phyloP scores from a whole-genome alignment of 2,888 invertebrate genomes.

The Cataglyphis albicans region DNA sequence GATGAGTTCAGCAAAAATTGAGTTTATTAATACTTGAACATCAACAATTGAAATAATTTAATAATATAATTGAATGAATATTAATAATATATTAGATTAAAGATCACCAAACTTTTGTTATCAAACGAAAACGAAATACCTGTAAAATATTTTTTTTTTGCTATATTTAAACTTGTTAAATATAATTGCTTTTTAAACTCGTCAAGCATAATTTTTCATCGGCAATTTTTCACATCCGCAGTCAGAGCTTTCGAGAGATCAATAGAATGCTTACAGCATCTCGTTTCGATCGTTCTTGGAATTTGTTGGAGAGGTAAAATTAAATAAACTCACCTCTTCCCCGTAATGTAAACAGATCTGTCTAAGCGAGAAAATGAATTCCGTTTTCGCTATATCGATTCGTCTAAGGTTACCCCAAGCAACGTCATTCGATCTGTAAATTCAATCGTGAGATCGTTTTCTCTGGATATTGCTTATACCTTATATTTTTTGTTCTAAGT shows the following conservation, averaged over 20 bases:
- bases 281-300: slow-evolving; percentile 43
- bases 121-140: not conserved
- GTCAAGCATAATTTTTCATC: slow-evolving; percentile 5
- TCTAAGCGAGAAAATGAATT: slow-evolving; percentile 57
- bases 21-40: not conserved
- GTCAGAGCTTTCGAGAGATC: not conserved
- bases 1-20: not conserved
- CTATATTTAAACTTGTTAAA: not conserved
- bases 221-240: not conserved
- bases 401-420: slow-evolving; percentile 24
- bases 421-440: slow-evolving; percentile 30
- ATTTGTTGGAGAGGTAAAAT: slow-evolving; percentile 44
- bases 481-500: not conserved
- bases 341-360: slow-evolving; percentile 57
- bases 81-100: not conserved
- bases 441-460: slow-evolving; percentile 27
- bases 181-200: not conserved
- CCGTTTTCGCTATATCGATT: slow-evolving; percentile 26
- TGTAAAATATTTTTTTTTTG: not conserved
- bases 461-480: not conserved
- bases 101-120: not conserved
- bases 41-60: not conserved
- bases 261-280: slow-evolving; percentile 6
- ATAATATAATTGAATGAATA: not conserved
- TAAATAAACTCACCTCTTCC: slow-evolving; percentile 59